These are phyloP conservation scores for Staurois parvus DNA, from an alignment of 2,797 vertebrate genomes.

Conservation along the genomic window DNA sequence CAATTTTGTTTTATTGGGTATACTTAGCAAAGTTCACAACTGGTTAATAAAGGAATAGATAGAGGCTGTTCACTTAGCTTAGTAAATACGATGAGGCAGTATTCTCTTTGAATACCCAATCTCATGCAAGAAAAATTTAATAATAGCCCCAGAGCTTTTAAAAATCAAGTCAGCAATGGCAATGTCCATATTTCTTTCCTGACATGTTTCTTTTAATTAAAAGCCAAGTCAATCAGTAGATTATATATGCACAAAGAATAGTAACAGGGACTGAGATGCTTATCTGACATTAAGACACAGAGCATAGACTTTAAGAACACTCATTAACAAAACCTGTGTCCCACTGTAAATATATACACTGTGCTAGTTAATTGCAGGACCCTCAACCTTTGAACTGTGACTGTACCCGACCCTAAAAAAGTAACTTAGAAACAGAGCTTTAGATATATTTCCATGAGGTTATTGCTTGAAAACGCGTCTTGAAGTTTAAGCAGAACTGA, in stretches of 20 bases:
- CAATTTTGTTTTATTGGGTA: too few species aligned
- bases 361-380: conserved; percentile 25
- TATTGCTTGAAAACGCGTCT: conserved; percentile 37
- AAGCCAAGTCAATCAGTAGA: background rate
- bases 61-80: background rate
- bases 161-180: background rate
- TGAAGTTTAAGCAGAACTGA: conserved; percentile 48
- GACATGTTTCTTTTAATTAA: background rate
- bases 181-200: background rate
- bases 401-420: conserved; percentile 7
- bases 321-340: background rate
- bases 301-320: background rate
- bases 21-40: too few species aligned
- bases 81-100: background rate
- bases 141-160: background rate
- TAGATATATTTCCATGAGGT: conserved; percentile 31
- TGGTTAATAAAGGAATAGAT: background rate
- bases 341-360: conserved; percentile 14
- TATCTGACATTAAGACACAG: background rate
- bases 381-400: background rate
- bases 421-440: conserved; percentile 19
- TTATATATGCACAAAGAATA: background rate
- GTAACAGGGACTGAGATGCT: background rate
- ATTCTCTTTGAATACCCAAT: background rate
- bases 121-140: background rate